phyloP scores from a whole-genome alignment of 2,113 vertebrate genomes.

The Mirza zaza region DNA sequence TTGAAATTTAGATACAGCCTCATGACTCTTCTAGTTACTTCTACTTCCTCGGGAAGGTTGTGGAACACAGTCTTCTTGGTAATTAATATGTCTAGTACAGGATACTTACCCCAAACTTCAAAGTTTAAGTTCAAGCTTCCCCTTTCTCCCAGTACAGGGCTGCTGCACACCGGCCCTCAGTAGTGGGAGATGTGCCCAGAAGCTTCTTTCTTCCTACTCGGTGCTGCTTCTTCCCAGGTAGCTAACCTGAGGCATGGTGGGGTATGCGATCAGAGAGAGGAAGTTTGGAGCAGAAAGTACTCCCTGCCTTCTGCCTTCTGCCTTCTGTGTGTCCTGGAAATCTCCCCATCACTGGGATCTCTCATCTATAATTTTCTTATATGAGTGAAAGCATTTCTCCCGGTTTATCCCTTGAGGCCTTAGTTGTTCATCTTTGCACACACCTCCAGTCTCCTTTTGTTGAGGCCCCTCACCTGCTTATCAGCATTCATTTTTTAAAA shows the following conservation, averaged over 20 bases:
- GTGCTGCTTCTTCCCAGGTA: not conserved
- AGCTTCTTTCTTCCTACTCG: not conserved
- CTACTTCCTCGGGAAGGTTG: not conserved
- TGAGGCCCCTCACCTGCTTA: not conserved
- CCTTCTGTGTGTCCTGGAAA: not conserved
- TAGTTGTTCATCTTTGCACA: not conserved
- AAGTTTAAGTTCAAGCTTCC: not conserved
- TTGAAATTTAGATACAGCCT: not conserved
- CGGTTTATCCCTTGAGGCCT: not conserved
- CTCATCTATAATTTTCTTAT: not conserved
- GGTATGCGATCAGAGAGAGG: not conserved
- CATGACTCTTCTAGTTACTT: not conserved
- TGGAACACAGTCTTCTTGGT: not conserved
- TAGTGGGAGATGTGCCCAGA: not conserved
- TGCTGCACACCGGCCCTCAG: not conserved
- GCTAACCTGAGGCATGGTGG: not conserved
- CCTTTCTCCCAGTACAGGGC: not conserved
- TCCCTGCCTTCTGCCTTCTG: not conserved
- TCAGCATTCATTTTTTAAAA: not conserved
- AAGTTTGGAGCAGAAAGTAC: not conserved
- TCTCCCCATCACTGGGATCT: not conserved
- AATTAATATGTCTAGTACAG: not conserved
- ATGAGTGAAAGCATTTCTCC: not conserved
- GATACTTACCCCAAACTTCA: not conserved
- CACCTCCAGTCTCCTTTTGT: not conserved